Base-by-base conservation (phyloP, 2,888 invertebrate species). In the Tillus elongatus region DNA sequence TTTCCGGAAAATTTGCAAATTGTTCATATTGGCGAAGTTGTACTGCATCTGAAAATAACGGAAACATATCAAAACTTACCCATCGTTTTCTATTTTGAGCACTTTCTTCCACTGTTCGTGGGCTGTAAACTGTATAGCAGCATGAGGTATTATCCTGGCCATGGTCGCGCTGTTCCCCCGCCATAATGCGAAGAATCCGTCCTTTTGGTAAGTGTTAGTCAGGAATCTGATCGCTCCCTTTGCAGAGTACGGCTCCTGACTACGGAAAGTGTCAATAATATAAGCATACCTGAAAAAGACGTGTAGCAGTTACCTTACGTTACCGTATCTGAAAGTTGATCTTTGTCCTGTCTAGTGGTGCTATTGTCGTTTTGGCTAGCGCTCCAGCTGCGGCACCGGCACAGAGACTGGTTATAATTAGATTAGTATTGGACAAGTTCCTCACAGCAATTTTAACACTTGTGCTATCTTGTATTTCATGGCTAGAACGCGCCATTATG, bases 161-260 rank as follows among this genome's bases (percentile, higher is more conserved):
- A 98, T 91, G 0, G 96, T 97, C 3, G 98, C 98, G 47, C 92
- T 90, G 74, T 98, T 99, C 2, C 98, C 98, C 35, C 97, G 74
- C 95, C 95, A 98, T 52, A 98, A 66, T 38, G 90, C 85, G 8
- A 78, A 47, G 34, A 87, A 67, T 2, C 98, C 97, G 57, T 93
- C 86, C 10, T 72, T 72, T 47, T 70, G 72, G 46, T 82, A 82
- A 11, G 85, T 82, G 42, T 70, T 60, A 15, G 66, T 50, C n/a
- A 89, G 59, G 68, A 86, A 89, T 39, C 65, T 57, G 1, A 78
- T 55, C 1, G 87, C 89, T 30, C 80, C 82, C 34, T 69, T 73
- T 49, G 80, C 77, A 0, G 83, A 77, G 63, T 86, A 89, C 3
- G 77, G 77, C 36, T 72, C 73, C 46, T 80, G 71, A 29, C 80